Conservation (phyloP, 1,140 invertebrate genomes). For the Oryctes rhinoceros region DNA sequence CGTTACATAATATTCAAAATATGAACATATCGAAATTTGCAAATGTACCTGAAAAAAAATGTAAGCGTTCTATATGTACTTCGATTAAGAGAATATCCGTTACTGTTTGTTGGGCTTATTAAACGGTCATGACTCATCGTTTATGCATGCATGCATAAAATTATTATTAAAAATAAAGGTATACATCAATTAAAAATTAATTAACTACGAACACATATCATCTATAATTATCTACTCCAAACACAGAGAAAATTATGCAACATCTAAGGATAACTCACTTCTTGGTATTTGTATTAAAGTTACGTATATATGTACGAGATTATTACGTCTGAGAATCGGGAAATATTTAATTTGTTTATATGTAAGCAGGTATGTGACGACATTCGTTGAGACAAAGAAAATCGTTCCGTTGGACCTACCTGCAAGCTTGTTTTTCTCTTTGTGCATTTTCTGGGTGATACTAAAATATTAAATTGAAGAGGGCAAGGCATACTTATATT, state of each 20-base stretch:
- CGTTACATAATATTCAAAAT: no score
- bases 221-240: not conserved
- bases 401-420: constrained; percentile 8
- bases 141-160: not conserved
- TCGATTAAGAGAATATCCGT: no score
- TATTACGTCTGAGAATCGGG: not conserved
- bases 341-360: constrained; percentile 2
- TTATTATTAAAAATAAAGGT: constrained; percentile 9
- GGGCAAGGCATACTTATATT: constrained; percentile 46
- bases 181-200: constrained; percentile 27
- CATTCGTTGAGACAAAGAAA: not conserved
- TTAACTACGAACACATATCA: not conserved
- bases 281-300: not conserved
- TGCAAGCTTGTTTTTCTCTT: constrained; percentile 27
- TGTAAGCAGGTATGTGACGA: not conserved
- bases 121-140: not conserved
- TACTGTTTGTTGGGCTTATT: not conserved
- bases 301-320: not conserved
- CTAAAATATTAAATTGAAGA: constrained; percentile 47
- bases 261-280: not conserved
- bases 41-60: not conserved
- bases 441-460: constrained; percentile 30
- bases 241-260: not conserved
- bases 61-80: no score
- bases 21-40: no score